Base-by-base conservation (phyloP, 2,797 vertebrate genomes). In the Erithacus rubecula region DNA sequence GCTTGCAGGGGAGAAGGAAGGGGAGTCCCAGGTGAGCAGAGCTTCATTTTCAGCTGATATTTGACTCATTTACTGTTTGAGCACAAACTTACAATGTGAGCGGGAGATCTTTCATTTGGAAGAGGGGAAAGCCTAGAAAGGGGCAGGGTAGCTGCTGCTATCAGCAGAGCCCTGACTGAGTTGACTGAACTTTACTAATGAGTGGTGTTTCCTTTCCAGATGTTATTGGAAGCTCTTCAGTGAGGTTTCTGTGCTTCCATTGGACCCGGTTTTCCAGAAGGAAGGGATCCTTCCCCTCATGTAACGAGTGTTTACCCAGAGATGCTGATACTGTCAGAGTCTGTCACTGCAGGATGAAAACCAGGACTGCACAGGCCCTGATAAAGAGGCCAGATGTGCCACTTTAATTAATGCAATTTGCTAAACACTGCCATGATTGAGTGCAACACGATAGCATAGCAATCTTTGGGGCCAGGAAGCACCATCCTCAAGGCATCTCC, bases 371-470 rank as follows among this genome's bases (percentile, higher is more conserved):
- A 62, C 79, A 56, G 91, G 32, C 88, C 67, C 90, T 63, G 97
- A 96, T 97, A 96, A 96, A 90, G 83, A 36, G 75, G 68, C 94
- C 97, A 98, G 95, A 97, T 97, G 97, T 97, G 96, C 89, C 81
- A 47, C 90, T 96, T 93, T 97, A 96, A 97, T 97, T 97, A 97
- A 96, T 91, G 90, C 71, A 95, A 97, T 97, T 97, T 97, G 96
- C 92, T 96, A 93, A 97, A 90, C 95, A 93, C 87, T 69, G 92
- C 69, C 92, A 67, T 92, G 95, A 96, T 97, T 95, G 94, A 94
- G 91, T 91, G 97, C 96, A 96, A 97, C 0, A 34, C 1, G 95
- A 97, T 96, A 97, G 96, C 24, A 1, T 83, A 27, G 83, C 91
- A 91, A 95, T 94, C 91, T 69, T 21, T 4, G 39, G 83, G 83